Percentiles rank a stretch among this genome's conserved stretches.
phyloP scores from a whole-genome alignment of 2,888 invertebrate genomes.

The Napeogenes inachia region DNA sequence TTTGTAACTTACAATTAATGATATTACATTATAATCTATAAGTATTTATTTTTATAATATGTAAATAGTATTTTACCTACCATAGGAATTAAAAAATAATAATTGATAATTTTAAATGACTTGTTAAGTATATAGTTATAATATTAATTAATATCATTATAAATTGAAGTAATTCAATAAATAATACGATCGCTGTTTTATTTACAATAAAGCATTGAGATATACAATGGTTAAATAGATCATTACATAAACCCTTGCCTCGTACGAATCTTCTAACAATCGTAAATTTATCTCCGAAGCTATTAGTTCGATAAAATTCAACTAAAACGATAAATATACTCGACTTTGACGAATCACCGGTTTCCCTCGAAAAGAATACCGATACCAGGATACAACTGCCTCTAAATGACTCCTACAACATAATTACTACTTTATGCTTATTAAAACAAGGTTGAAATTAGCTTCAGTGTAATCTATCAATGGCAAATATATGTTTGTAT shows the following conservation, averaged over 20 bases:
- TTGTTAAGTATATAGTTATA: too few species aligned
- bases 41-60: too few species aligned
- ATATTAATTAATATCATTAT: too few species aligned
- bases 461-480: not conserved
- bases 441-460: conserved; percentile 21
- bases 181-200: too few species aligned
- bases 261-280: conserved; percentile 61
- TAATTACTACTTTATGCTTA: conserved; percentile 3
- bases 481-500: conserved; percentile 37
- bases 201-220: not conserved
- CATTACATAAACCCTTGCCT: conserved; percentile 57
- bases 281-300: conserved; percentile 73
- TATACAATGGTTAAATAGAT: conserved; percentile 5
- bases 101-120: too few species aligned
- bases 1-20: too few species aligned
- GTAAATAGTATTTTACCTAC: too few species aligned
- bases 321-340: conserved; percentile 76
- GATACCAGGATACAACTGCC: conserved; percentile 37
- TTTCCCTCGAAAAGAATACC: conserved; percentile 68
- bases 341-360: conserved; percentile 71
- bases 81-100: too few species aligned
- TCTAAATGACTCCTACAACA: not conserved
- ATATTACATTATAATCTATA: too few species aligned
- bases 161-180: too few species aligned
- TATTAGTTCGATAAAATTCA: conserved; percentile 78